These are phyloP conservation scores for Geodia barretti DNA, from an alignment of 37 sponge, comb jelly and placozoan species.

Conservation along the genomic window DNA sequence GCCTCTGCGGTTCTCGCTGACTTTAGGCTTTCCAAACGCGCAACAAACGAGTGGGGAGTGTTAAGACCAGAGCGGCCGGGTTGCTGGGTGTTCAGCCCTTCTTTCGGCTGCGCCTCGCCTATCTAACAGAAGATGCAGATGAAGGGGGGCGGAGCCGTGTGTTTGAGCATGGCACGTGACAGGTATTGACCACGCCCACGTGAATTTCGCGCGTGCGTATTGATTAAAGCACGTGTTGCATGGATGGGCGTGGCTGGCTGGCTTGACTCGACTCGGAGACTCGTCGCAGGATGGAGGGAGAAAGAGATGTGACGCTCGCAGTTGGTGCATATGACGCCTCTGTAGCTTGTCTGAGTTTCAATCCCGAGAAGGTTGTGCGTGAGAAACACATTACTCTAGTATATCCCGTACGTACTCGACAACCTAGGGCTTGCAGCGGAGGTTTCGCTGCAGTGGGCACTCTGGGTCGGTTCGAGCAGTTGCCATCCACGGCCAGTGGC, in stretches of 20 bases:
- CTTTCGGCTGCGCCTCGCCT: too few species aligned
- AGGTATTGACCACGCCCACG: neutral
- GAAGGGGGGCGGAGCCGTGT: neutral
- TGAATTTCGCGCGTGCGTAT: too few species aligned
- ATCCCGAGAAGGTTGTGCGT: neutral
- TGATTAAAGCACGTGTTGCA: too few species aligned
- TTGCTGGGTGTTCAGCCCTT: too few species aligned
- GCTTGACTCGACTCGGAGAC: too few species aligned
- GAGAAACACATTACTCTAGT: too few species aligned
- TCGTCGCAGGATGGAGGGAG: neutral
- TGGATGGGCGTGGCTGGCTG: too few species aligned
- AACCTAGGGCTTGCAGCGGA: constrained; percentile 43
- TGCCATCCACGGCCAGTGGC: constrained; percentile 30
- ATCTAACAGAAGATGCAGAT: too few species aligned
- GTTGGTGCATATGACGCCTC: neutral
- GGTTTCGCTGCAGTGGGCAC: constrained; percentile 43
- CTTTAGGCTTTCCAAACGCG: neutral
- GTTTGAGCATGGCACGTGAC: neutral
- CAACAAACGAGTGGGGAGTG: too few species aligned
- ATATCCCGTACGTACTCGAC: neutral
- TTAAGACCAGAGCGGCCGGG: too few species aligned
- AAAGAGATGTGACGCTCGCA: neutral
- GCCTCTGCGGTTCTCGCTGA: neutral
- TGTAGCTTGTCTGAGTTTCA: neutral
- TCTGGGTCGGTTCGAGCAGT: constrained; percentile 43